phyloP scores from a whole-genome alignment of 2,797 vertebrate genomes.

The Rhinoraja longicauda region DNA sequence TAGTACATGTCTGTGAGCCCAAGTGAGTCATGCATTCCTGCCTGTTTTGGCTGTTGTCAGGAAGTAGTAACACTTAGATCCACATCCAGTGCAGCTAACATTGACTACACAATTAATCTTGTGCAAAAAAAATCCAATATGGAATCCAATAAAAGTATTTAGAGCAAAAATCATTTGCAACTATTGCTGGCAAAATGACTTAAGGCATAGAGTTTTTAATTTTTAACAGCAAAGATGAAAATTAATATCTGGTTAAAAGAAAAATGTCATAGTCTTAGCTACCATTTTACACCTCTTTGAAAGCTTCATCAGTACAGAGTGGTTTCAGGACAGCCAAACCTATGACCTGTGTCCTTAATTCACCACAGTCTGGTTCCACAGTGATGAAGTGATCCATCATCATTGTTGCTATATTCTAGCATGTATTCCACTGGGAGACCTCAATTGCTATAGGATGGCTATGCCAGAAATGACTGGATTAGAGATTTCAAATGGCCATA shows the following conservation, averaged over 20 bases:
- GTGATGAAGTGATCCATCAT: constrained; percentile 78
- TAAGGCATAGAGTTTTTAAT: background rate
- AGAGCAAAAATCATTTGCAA: background rate
- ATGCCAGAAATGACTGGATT: constrained; percentile 43
- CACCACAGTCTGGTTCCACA: constrained; percentile 53
- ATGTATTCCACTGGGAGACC: constrained; percentile 58
- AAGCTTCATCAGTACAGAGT: constrained; percentile 49
- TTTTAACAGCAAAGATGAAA: background rate
- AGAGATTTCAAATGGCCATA: constrained; percentile 37
- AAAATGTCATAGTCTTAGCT: background rate
- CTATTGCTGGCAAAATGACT: background rate
- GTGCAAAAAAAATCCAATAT: background rate
- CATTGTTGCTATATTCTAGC: constrained; percentile 49
- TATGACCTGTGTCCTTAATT: constrained; percentile 62
- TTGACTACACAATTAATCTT: constrained; percentile 6
- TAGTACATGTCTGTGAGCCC: constrained; percentile 49
- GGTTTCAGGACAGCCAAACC: constrained; percentile 60
- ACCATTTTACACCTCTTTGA: constrained; percentile 37
- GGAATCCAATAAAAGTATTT: background rate
- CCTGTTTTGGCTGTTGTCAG: constrained; percentile 53
- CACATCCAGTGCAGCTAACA: background rate
- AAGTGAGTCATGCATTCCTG: constrained; percentile 63
- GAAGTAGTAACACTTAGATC: constrained; percentile 15
- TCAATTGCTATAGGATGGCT: constrained; percentile 61
- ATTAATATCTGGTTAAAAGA: constrained; percentile 31